Evolutionary conservation across 2,113 vertebrate genomes (phyloP).

Genomic region (Zapus hudsonius): DNA sequence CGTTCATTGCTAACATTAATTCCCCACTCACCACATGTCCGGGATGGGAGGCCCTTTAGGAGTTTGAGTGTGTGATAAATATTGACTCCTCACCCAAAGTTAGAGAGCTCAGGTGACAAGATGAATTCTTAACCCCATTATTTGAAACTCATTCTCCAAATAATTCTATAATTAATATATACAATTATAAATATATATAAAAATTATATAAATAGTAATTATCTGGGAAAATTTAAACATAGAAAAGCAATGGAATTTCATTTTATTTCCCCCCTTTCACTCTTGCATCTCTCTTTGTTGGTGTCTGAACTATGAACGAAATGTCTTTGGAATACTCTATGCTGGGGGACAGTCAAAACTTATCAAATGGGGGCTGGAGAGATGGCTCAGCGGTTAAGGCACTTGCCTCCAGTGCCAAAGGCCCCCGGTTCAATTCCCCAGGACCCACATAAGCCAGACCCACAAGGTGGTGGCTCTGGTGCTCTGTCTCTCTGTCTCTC

Average conservation of each 20-base stretch:
- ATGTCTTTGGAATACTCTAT: background rate
- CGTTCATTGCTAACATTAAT: too few species aligned
- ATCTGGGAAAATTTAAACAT: background rate
- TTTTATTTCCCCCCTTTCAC: background rate
- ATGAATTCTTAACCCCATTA: too few species aligned
- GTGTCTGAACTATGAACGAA: background rate
- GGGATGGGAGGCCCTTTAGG: background rate
- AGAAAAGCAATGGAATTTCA: background rate
- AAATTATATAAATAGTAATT: too few species aligned
- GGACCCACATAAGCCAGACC: too few species aligned
- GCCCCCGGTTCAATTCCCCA: too few species aligned
- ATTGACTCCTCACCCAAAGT: rapidly evolving
- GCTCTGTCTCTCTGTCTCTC: too few species aligned
- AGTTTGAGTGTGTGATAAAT: background rate
- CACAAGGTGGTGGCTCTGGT: too few species aligned
- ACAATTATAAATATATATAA: too few species aligned
- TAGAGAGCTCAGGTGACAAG: background rate
- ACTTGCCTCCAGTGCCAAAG: too few species aligned
- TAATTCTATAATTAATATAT: too few species aligned
- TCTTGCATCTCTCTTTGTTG: background rate
- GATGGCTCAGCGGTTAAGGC: too few species aligned
- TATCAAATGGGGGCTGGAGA: background rate
- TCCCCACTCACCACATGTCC: background rate
- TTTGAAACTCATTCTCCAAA: background rate
- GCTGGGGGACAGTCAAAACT: background rate